Percentiles rank a stretch among this genome's conserved stretches.
These are phyloP conservation scores for Drosophila phalerata DNA, from an alignment of 2,888 invertebrate genomes.

Conservation along the genomic window DNA sequence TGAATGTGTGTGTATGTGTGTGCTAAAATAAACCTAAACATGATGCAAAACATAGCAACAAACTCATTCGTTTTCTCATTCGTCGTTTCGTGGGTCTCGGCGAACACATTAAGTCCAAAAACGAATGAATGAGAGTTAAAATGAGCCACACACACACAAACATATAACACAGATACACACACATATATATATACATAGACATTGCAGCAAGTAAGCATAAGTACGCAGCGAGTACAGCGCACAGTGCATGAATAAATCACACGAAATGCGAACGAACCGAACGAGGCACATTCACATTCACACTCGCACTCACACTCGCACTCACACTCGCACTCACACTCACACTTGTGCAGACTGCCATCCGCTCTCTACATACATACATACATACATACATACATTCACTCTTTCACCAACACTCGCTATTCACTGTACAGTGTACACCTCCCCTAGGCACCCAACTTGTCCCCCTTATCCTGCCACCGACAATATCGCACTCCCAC, in stretches of 20 bases:
- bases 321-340: slow-evolving; percentile 8
- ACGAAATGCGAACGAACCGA: slow-evolving; percentile 77
- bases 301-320: slow-evolving; percentile 33
- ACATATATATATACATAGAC: slow-evolving; percentile 28
- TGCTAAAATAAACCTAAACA: slow-evolving; percentile 80
- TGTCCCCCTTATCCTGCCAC: slow-evolving; percentile 10
- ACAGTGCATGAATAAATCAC: slow-evolving; percentile 77
- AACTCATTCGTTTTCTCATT: slow-evolving; percentile 81
- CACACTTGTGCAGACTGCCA: slow-evolving; percentile 26
- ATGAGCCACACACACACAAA: slow-evolving; percentile 64
- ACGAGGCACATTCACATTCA: slow-evolving; percentile 54
- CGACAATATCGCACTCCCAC: slow-evolving; percentile 18
- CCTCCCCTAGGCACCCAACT: slow-evolving; percentile 8
- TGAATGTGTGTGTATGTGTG: slow-evolving; percentile 45
- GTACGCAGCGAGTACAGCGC: slow-evolving; percentile 74
- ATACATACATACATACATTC: slow-evolving; percentile 74
- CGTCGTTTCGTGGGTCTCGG: slow-evolving; percentile 71
- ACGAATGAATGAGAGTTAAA: slow-evolving; percentile 81
- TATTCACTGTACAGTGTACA: slow-evolving; percentile 2
- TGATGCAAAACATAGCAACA: slow-evolving; percentile 67
- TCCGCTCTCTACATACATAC: slow-evolving; percentile 45
- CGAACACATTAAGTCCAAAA: slow-evolving; percentile 77
- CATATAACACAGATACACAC: slow-evolving; percentile 16
- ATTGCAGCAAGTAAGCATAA: slow-evolving; percentile 72
- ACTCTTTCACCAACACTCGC: slow-evolving; percentile 65